These are phyloP conservation scores for Epirrhoe alternata DNA, from an alignment of 2,888 invertebrate species.

Conservation along the genomic window DNA sequence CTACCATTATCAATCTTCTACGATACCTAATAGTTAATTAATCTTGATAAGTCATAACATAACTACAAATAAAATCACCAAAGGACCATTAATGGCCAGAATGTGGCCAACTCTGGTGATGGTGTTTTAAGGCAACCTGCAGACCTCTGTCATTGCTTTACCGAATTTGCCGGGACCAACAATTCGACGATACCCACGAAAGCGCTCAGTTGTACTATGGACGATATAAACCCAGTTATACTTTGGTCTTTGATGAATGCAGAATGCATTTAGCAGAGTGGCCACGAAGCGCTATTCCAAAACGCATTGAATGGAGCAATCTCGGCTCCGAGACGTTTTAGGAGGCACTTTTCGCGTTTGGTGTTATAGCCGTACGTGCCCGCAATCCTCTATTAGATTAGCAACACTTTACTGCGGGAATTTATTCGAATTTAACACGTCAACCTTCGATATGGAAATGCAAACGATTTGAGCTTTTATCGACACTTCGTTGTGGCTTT, in stretches of 20 bases:
- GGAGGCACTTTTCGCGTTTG: slow-evolving; percentile 49
- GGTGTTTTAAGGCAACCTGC: too few species aligned
- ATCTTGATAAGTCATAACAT: too few species aligned
- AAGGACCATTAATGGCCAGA: too few species aligned
- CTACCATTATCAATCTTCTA: too few species aligned
- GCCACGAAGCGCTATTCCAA: slow-evolving; percentile 57
- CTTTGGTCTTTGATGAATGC: background rate
- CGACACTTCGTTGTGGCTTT: slow-evolving; percentile 23
- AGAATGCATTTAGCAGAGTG: slow-evolving; percentile 53
- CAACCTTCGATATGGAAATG: slow-evolving; percentile 46
- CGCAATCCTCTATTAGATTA: slow-evolving; percentile 64
- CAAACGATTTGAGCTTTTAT: slow-evolving; percentile 45
- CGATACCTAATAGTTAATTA: too few species aligned
- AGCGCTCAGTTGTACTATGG: too few species aligned
- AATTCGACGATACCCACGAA: too few species aligned
- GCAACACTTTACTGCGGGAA: slow-evolving; percentile 60
- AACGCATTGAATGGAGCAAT: slow-evolving; percentile 70
- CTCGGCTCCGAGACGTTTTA: slow-evolving; percentile 57
- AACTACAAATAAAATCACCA: too few species aligned
- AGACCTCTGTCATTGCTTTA: too few species aligned
- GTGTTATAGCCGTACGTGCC: slow-evolving; percentile 73
- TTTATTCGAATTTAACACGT: slow-evolving; percentile 60
- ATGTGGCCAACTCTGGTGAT: too few species aligned
- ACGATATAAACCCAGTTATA: too few species aligned
- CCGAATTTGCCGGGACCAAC: too few species aligned